phyloP scores from a whole-genome alignment of 2,888 invertebrate genomes.

The Lithophane semibrunnea region DNA sequence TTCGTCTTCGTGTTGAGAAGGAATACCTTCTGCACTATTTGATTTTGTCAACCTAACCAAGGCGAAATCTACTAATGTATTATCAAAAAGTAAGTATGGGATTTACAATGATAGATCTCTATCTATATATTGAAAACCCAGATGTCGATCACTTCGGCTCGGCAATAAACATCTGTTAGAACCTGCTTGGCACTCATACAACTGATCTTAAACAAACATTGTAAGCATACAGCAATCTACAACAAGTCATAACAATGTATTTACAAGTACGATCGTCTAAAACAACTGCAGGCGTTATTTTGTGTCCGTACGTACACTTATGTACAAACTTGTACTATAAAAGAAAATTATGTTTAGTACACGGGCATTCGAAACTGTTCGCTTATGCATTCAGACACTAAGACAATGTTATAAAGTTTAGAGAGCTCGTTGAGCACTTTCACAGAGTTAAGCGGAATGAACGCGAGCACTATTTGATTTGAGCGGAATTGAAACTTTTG shows the following conservation, averaged over 20 bases:
- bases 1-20: background rate
- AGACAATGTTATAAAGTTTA: constrained; percentile 80
- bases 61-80: background rate
- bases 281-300: constrained; percentile 54
- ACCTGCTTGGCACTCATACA: background rate
- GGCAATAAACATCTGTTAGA: constrained; percentile 6
- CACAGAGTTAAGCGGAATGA: constrained; percentile 76
- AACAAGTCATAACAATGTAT: constrained; percentile 50
- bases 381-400: constrained; percentile 79
- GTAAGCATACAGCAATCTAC: constrained; percentile 31
- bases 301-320: constrained; percentile 50
- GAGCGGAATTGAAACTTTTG: constrained; percentile 76
- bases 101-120: background rate
- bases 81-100: background rate
- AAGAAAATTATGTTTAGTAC: constrained; percentile 74
- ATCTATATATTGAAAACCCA: background rate
- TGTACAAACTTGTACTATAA: constrained; percentile 64
- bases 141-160: background rate
- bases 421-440: constrained; percentile 73
- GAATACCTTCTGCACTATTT: background rate
- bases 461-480: constrained; percentile 79
- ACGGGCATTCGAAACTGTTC: constrained; percentile 72
- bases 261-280: constrained; percentile 54
- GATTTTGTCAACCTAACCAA: background rate
- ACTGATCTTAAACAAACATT: constrained; percentile 24